These are phyloP conservation scores for Thyatira batis DNA, from an alignment of 2,888 invertebrate genomes.

Conservation along the genomic window DNA sequence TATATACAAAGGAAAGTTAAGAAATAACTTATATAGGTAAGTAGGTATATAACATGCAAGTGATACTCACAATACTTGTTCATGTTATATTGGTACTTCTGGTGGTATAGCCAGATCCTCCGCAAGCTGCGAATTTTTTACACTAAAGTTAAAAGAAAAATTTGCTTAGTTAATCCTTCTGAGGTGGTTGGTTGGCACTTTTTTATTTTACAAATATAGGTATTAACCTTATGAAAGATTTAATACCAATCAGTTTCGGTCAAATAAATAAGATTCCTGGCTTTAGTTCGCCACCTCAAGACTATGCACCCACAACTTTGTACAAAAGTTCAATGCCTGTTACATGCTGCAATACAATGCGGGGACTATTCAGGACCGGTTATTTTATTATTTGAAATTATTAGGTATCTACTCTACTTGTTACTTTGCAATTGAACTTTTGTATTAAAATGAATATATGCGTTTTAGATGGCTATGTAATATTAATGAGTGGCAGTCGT, in stretches of 20 bases:
- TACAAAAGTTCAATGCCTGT: slow-evolving; percentile 72
- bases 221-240: neutral
- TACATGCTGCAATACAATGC: slow-evolving; percentile 16
- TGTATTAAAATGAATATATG: slow-evolving; percentile 38
- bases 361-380: neutral
- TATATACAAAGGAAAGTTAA: neutral
- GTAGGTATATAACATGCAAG: slow-evolving; percentile 23
- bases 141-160: slow-evolving; percentile 66
- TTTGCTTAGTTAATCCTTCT: slow-evolving; percentile 29
- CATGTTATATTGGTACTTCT: slow-evolving; percentile 55
- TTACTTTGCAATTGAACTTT: slow-evolving; percentile 59
- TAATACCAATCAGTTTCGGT: neutral
- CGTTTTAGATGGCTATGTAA: slow-evolving; percentile 20
- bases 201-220: neutral
- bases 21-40: slow-evolving; percentile 5
- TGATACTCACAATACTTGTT: slow-evolving; percentile 66
- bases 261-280: slow-evolving; percentile 6
- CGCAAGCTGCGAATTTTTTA: slow-evolving; percentile 55
- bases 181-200: slow-evolving; percentile 30
- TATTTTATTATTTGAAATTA: neutral
- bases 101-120: slow-evolving; percentile 48
- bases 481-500: slow-evolving; percentile 50
- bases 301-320: slow-evolving; percentile 62
- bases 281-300: slow-evolving; percentile 37
- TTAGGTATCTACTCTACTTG: neutral